These are phyloP conservation scores for Pungitius pungitius DNA, from an alignment of 2,113 vertebrate species.

Conservation along the genomic window DNA sequence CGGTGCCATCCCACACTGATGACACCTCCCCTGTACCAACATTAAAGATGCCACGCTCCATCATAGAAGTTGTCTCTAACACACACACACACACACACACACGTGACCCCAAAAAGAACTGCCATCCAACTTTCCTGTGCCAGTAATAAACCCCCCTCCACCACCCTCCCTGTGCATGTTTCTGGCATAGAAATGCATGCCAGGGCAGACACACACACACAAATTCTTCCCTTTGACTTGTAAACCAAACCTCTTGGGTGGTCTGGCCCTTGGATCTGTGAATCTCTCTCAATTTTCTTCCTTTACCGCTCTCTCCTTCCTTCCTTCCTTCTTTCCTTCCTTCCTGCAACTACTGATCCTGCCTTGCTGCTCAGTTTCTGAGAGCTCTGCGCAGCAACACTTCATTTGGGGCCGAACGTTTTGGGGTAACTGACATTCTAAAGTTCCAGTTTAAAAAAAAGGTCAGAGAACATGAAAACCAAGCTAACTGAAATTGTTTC, in stretches of 20 bases:
- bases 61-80: conserved; percentile 41
- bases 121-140: conserved; percentile 59
- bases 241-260: conserved; percentile 66
- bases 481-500: conserved; percentile 39
- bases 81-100: conserved; percentile 19
- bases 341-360: conserved; percentile 43
- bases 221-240: conserved; percentile 39
- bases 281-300: conserved; percentile 47
- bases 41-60: conserved; percentile 66
- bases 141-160: conserved; percentile 45
- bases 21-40: conserved; percentile 58
- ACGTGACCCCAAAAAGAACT: conserved; percentile 61
- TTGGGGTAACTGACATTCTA: conserved; percentile 16
- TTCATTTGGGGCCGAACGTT: neutral
- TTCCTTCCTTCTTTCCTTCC: neutral
- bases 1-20: conserved; percentile 54
- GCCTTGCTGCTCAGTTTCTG: conserved; percentile 6
- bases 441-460: conserved; percentile 21
- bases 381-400: neutral
- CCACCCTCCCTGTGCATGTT: conserved; percentile 42
- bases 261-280: conserved; percentile 53
- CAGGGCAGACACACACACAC: conserved; percentile 16
- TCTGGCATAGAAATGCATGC: conserved; percentile 40
- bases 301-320: conserved; percentile 1
- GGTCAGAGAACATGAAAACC: conserved; percentile 22